Evolutionary conservation across 92 coral and sea anemone genomes (phyloP).

Genomic region (Zoanthus sociatus): DNA sequence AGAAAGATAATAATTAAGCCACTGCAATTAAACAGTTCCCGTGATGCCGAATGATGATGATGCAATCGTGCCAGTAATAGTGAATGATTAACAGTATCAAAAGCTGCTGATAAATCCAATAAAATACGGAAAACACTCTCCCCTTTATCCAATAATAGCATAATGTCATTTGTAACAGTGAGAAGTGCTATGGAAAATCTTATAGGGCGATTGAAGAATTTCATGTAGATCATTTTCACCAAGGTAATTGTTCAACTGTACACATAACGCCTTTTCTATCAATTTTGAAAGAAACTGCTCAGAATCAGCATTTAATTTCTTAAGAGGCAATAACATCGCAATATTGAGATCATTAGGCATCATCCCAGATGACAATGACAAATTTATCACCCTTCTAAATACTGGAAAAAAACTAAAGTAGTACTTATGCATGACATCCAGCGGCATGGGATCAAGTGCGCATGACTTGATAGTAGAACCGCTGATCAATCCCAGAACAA

Average conservation of each 20-base stretch:
- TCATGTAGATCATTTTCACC: conserved; percentile 48
- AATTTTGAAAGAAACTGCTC: conserved; percentile 47
- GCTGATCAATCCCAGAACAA: not conserved
- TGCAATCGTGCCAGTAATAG: not conserved
- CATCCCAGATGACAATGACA: not conserved
- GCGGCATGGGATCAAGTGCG: conserved; percentile 42
- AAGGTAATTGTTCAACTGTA: conserved; percentile 40
- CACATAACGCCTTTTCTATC: conserved; percentile 40
- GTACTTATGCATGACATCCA: conserved; percentile 11
- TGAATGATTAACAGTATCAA: not conserved
- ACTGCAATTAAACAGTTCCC: not conserved
- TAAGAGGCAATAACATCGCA: conserved; percentile 28
- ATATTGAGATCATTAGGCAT: conserved; percentile 32
- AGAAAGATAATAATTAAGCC: not conserved
- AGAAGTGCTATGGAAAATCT: no score
- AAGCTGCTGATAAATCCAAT: no score
- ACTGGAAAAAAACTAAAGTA: not conserved
- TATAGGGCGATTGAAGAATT: not conserved
- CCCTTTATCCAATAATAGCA: not conserved
- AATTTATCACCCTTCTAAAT: conserved; percentile 29
- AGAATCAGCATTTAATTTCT: conserved; percentile 41
- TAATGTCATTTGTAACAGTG: not conserved
- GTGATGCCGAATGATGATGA: not conserved
- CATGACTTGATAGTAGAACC: conserved; percentile 45
- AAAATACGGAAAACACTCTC: not conserved